A percentile compares a stretch with the other conserved stretches of the same genome.
Evolutionary conservation across 2,113 vertebrate species (phyloP).

Genomic region (Bubo scandiacus): DNA sequence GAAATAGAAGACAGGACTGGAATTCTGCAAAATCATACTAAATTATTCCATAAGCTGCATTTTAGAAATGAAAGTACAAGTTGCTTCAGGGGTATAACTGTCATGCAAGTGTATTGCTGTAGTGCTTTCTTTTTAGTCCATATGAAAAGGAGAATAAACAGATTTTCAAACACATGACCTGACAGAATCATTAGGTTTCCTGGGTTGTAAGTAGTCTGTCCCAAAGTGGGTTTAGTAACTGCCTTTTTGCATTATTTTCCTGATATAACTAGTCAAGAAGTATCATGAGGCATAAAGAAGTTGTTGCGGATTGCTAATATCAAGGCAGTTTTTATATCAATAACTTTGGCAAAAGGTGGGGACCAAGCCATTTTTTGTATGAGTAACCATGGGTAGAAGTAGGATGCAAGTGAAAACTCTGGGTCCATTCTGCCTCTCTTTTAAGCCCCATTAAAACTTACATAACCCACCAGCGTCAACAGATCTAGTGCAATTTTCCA

Average conservation of each 20-base stretch:
- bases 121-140: constrained; percentile 43
- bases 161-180: background rate
- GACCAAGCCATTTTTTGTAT: constrained; percentile 3
- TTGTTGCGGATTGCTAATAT: constrained; percentile 45
- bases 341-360: background rate
- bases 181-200: background rate
- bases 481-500: background rate
- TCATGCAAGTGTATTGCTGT: constrained; percentile 59
- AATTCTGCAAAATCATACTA: constrained; percentile 60
- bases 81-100: constrained; percentile 51
- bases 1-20: constrained; percentile 50
- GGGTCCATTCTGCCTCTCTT: background rate
- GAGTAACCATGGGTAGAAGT: background rate
- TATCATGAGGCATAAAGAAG: constrained; percentile 39
- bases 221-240: constrained; percentile 20
- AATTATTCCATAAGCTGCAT: constrained; percentile 50
- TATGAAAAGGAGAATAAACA: background rate
- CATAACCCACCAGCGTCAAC: background rate
- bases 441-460: background rate
- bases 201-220: background rate
- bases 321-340: constrained; percentile 34
- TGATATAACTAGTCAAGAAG: constrained; percentile 42
- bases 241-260: constrained; percentile 44
- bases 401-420: constrained; percentile 30
- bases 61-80: constrained; percentile 57